Conservation (phyloP, 37 sponge, comb jelly and placozoan species). For the Mnemiopsis leidyi region DNA sequence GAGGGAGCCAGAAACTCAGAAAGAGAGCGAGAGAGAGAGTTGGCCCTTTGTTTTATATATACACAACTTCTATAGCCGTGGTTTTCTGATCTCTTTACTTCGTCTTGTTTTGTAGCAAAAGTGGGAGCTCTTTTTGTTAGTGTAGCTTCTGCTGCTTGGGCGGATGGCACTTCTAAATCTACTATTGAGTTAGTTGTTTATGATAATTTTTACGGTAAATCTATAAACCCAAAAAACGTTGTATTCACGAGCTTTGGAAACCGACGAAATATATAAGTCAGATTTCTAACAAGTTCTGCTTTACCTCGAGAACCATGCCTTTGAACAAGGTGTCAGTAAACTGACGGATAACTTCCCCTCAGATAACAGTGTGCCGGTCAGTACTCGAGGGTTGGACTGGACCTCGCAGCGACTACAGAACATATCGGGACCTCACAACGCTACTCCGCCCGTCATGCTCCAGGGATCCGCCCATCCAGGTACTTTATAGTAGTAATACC, state of each 20-base stretch:
- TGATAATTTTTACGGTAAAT: no score
- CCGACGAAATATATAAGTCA: no score
- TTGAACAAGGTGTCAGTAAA: no score
- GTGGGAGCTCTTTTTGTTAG: not conserved
- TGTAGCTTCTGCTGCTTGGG: not conserved
- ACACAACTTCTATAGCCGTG: not conserved
- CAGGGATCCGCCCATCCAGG: not conserved
- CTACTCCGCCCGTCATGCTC: constrained; percentile 39
- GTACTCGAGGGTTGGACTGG: constrained; percentile 21
- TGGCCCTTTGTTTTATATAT: not conserved
- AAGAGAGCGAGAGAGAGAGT: not conserved
- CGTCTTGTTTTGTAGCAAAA: not conserved
- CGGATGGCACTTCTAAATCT: not conserved
- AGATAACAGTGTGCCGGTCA: constrained; percentile 5
- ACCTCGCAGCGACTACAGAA: not conserved
- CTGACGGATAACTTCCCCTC: not conserved
- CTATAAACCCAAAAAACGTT: no score
- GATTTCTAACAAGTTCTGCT: no score
- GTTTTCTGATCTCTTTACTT: not conserved
- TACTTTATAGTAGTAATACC: no score
- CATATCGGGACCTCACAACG: constrained; percentile 55
- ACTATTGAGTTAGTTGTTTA: not conserved
- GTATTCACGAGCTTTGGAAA: no score
- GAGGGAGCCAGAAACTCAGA: not conserved
- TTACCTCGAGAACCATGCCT: no score